Conservation (phyloP, 2,797 vertebrate species). For the Harpagifer antarcticus region DNA sequence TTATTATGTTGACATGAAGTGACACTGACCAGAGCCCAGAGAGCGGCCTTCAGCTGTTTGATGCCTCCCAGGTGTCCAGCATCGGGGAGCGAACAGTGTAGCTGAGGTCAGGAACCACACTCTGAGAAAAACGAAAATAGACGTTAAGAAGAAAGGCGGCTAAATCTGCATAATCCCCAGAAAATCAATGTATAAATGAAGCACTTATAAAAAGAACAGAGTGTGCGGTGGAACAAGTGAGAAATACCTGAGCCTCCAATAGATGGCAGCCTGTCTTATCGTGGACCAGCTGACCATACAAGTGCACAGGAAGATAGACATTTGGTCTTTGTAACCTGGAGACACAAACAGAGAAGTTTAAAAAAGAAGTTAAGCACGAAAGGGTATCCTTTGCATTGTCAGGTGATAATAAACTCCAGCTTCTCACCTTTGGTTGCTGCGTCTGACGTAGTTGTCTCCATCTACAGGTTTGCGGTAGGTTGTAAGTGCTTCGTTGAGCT, state of each 20-base stretch:
- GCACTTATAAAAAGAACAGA: background rate
- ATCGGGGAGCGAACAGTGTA: constrained; percentile 94
- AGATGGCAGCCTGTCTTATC: constrained; percentile 99
- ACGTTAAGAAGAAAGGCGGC: constrained; percentile 2
- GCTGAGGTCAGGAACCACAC: constrained; percentile 95
- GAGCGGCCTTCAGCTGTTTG: constrained; percentile 97
- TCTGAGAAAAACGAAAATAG: constrained; percentile 79
- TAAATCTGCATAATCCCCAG: background rate
- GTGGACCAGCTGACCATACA: constrained; percentile 97
- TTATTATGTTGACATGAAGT: background rate
- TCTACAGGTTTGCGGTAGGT: constrained; percentile 98
- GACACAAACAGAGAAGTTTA: constrained; percentile 11
- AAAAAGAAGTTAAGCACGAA: constrained; percentile 17
- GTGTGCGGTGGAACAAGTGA: background rate
- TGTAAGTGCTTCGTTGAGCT: constrained; percentile 98
- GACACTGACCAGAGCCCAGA: constrained; percentile 95
- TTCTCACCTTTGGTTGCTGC: constrained; percentile 97
- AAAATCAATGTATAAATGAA: background rate
- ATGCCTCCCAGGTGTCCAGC: constrained; percentile 99
- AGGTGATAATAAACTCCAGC: background rate
- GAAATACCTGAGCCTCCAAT: constrained; percentile 92
- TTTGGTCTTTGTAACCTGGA: constrained; percentile 96
- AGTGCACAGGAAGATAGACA: constrained; percentile 96
- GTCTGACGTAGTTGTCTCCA: constrained; percentile 98
- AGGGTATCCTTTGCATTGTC: background rate